These are phyloP conservation scores for Cariama cristata DNA, from an alignment of 2,113 vertebrate genomes.

Conservation along the genomic window DNA sequence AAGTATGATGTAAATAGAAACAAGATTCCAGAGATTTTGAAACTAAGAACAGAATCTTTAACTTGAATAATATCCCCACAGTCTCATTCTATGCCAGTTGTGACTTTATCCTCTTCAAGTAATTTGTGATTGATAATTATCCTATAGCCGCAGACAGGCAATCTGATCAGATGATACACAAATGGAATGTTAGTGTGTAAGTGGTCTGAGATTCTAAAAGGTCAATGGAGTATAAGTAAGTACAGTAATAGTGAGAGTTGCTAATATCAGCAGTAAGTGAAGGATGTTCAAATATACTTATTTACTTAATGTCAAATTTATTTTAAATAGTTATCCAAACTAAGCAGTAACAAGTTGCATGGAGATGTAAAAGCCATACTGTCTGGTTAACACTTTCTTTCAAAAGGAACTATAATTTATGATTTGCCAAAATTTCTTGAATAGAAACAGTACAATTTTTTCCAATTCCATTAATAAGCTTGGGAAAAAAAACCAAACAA, in stretches of 20 bases:
- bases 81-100: neutral
- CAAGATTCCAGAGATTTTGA: neutral
- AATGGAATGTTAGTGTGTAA: neutral
- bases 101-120: neutral
- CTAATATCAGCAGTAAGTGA: neutral
- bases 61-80: neutral
- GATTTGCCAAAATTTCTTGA: neutral
- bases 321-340: neutral
- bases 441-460: neutral
- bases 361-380: neutral
- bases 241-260: neutral
- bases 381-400: neutral
- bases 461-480: neutral
- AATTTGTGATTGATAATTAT: neutral
- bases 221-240: neutral
- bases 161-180: neutral
- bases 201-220: neutral
- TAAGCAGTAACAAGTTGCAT: neutral
- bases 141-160: neutral
- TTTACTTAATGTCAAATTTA: neutral
- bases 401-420: neutral
- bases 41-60: neutral
- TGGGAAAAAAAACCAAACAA: fast-evolving
- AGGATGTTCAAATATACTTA: neutral
- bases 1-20: neutral